Evolutionary conservation across 2,113 vertebrate species (phyloP).

Genomic region (Petroica traversi): DNA sequence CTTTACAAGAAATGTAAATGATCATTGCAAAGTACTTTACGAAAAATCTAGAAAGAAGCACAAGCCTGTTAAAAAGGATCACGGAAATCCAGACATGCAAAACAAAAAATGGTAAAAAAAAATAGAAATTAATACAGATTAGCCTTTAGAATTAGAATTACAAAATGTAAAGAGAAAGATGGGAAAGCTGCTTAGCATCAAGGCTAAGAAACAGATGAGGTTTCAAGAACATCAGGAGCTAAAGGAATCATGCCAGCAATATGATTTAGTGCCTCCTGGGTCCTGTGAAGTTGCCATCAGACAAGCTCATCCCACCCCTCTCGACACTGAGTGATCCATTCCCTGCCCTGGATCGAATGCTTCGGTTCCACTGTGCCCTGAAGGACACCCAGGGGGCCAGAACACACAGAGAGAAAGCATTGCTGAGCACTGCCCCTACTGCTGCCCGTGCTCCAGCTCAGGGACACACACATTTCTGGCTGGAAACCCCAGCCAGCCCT

Average conservation of each 20-base stretch:
- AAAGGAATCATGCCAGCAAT: not conserved
- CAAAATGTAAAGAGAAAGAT: not conserved
- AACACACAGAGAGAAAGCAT: not conserved
- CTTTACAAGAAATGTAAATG: not conserved
- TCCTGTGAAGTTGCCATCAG: not conserved
- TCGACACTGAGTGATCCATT: accelerated
- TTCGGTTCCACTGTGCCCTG: not conserved
- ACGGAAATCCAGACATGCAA: not conserved
- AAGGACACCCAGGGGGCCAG: not conserved
- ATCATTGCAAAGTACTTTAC: not conserved
- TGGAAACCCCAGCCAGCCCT: not conserved
- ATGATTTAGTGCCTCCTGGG: not conserved
- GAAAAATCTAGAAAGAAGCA: not conserved
- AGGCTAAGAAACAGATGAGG: not conserved
- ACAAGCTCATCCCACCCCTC: not conserved
- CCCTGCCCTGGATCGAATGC: not conserved
- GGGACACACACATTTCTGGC: accelerated
- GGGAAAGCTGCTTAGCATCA: not conserved
- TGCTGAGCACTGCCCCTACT: not conserved
- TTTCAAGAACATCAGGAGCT: not conserved
- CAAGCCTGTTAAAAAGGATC: not conserved
- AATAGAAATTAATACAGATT: not conserved
- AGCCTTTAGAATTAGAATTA: not conserved
- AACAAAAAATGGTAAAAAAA: not conserved
- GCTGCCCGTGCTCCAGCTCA: not conserved